Evolutionary conservation across 2,888 invertebrate genomes (phyloP).

Genomic region (Phengaris arion): DNA sequence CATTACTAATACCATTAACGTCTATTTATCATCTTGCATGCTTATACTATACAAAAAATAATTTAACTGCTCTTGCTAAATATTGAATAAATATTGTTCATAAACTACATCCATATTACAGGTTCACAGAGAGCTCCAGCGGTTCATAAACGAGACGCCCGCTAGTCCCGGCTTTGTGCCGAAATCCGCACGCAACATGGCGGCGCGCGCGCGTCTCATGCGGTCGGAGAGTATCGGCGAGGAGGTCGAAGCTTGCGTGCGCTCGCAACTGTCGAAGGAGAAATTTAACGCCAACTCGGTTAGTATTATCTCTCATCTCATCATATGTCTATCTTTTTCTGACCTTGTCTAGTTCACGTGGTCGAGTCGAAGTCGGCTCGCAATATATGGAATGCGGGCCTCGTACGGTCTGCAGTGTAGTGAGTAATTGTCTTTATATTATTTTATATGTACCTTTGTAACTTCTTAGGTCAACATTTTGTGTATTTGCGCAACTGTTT

Average conservation of each 20-base stretch:
- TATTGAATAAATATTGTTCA: neutral
- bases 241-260: constrained; percentile 51
- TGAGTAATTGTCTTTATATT: too few species aligned
- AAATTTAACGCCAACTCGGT: constrained; percentile 50
- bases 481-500: too few species aligned
- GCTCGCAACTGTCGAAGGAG: constrained; percentile 47
- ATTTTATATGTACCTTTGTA: too few species aligned
- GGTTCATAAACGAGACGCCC: constrained; percentile 73
- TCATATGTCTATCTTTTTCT: neutral
- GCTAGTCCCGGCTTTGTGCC: constrained; percentile 28
- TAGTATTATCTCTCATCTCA: constrained; percentile 29
- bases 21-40: neutral
- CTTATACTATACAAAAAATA: neutral
- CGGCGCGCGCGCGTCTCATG: constrained; percentile 43
- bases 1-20: neutral
- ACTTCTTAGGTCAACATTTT: too few species aligned
- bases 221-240: constrained; percentile 64
- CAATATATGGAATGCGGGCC: neutral
- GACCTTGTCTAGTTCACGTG: neutral
- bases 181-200: constrained; percentile 37
- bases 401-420: neutral
- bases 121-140: constrained; percentile 86
- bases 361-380: neutral
- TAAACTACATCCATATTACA: constrained; percentile 45
- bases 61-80: neutral